Evolutionary conservation across 2,888 invertebrate species (phyloP).

Genomic region (Fissipunctia ypsillon): DNA sequence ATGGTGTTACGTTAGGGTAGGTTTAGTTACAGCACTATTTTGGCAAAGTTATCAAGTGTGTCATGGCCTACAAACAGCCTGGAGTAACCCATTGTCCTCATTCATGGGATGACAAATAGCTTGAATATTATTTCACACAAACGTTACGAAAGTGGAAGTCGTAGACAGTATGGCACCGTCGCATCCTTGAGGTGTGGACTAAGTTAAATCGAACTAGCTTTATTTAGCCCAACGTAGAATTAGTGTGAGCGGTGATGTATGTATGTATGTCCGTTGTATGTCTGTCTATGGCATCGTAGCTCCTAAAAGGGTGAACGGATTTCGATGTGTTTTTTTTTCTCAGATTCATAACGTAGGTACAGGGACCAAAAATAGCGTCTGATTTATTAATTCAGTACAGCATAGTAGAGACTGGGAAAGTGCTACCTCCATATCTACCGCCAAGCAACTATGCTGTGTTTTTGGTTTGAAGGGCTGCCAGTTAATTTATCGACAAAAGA

Average conservation of each 20-base stretch:
- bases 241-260: too few relatives aligned
- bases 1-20: constrained; percentile 25
- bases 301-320: background rate
- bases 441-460: too few relatives aligned
- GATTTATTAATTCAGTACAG: too few relatives aligned
- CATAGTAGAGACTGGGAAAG: too few relatives aligned
- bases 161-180: constrained; percentile 36
- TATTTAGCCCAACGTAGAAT: background rate
- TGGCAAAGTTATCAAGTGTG: constrained; percentile 47
- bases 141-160: constrained; percentile 19
- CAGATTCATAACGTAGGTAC: background rate
- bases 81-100: constrained; percentile 36
- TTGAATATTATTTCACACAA: constrained; percentile 17
- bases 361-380: too few relatives aligned
- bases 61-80: constrained; percentile 25
- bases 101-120: constrained; percentile 43
- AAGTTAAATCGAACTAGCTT: background rate
- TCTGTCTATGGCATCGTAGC: background rate
- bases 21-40: constrained; percentile 36
- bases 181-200: constrained; percentile 5
- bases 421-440: too few relatives aligned
- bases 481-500: too few relatives aligned
- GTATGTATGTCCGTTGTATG: too few relatives aligned
- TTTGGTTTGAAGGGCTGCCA: too few relatives aligned
- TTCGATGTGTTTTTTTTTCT: background rate